These are phyloP conservation scores for Rhadinocentrus ornatus DNA, from an alignment of 2,797 vertebrate genomes.

Conservation along the genomic window DNA sequence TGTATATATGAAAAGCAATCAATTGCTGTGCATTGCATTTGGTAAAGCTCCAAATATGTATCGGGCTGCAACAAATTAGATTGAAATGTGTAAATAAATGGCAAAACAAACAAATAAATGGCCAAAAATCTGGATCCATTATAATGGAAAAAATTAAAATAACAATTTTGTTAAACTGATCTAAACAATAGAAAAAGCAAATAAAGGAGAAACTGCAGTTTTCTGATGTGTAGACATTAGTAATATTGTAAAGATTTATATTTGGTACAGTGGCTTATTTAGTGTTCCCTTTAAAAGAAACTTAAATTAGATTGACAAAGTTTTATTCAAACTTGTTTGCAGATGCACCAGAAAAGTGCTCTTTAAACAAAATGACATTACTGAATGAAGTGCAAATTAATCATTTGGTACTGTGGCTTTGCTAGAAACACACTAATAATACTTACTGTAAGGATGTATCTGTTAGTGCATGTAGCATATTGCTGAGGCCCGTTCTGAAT, in stretches of 20 bases:
- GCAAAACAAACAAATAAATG: constrained; percentile 11
- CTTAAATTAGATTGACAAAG: constrained; percentile 4
- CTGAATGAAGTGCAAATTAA: constrained; percentile 22
- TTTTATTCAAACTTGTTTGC: background rate
- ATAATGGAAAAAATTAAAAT: constrained; percentile 20
- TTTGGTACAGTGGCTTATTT: background rate
- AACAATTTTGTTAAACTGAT: constrained; percentile 11
- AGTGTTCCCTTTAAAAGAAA: background rate
- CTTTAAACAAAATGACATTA: constrained; percentile 8
- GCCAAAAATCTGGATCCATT: constrained; percentile 11
- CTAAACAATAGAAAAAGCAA: constrained; percentile 21
- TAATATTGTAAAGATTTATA: background rate
- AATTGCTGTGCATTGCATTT: constrained; percentile 43
- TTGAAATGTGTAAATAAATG: constrained; percentile 18
- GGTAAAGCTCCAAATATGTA: constrained; percentile 40
- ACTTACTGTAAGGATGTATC: background rate
- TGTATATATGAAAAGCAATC: constrained; percentile 43
- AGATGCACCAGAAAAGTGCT: constrained; percentile 19
- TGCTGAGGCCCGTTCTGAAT: constrained; percentile 42
- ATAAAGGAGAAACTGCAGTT: constrained; percentile 18
- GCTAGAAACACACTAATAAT: constrained; percentile 18
- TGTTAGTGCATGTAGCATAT: constrained; percentile 10
- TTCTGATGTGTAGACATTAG: constrained; percentile 1
- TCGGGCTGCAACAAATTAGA: constrained; percentile 21
- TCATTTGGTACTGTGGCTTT: constrained; percentile 49